phyloP scores from a whole-genome alignment of 2,888 invertebrate genomes.

The Catocala fraxini region DNA sequence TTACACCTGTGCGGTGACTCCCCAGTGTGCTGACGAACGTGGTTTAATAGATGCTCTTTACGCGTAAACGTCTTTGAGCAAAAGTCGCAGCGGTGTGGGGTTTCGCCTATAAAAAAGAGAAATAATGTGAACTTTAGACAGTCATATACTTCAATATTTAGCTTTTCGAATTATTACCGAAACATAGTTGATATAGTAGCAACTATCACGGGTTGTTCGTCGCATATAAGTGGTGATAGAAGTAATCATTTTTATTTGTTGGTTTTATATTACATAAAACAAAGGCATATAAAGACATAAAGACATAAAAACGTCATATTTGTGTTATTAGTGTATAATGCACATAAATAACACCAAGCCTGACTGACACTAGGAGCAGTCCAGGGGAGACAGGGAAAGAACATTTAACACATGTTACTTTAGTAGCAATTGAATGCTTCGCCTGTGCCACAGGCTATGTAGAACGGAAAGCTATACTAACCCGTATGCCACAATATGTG shows the following conservation, averaged over 20 bases:
- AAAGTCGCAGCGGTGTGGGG: slow-evolving; percentile 93
- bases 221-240: too few species aligned
- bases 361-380: slow-evolving; percentile 59
- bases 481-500: slow-evolving; percentile 96
- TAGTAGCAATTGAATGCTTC: too few species aligned
- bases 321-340: not conserved
- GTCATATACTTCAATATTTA: too few species aligned
- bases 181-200: too few species aligned
- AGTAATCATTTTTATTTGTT: too few species aligned
- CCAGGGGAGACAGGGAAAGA: slow-evolving; percentile 11
- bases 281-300: not conserved
- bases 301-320: not conserved
- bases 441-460: not conserved
- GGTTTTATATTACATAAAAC: not conserved
- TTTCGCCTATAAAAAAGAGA: slow-evolving; percentile 85
- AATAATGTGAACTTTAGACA: too few species aligned
- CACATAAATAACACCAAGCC: slow-evolving; percentile 63
- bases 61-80: slow-evolving; percentile 93
- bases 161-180: too few species aligned
- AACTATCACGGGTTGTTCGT: too few species aligned
- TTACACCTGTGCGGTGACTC: slow-evolving; percentile 95
- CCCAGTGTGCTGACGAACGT: slow-evolving; percentile 93
- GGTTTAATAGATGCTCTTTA: slow-evolving; percentile 92
- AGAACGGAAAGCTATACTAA: slow-evolving; percentile 75
- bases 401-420: too few species aligned